Conservation (phyloP, 2,113 vertebrate species). For the Neolamprologus falcicula region DNA sequence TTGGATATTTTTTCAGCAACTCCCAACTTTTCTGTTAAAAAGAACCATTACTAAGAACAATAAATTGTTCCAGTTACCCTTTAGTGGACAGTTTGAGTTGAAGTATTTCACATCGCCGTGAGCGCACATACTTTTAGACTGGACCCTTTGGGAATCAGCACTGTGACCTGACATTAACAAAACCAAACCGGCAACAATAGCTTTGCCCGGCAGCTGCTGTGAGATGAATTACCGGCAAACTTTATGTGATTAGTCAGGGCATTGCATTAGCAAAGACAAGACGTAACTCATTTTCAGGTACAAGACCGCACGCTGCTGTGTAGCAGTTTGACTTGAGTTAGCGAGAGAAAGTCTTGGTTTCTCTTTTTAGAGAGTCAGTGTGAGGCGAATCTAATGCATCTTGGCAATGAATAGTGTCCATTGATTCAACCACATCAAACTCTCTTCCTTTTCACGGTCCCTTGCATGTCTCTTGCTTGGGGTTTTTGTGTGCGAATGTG, state of each 20-base stretch:
- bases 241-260: not conserved
- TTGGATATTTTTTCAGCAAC: not conserved
- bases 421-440: slow-evolving; percentile 60
- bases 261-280: not conserved
- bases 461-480: slow-evolving; percentile 23
- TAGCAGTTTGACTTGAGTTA: not conserved
- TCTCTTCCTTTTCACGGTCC: slow-evolving; percentile 51
- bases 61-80: slow-evolving; percentile 17
- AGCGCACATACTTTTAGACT: slow-evolving; percentile 23
- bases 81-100: slow-evolving; percentile 15
- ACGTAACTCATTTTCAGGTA: not conserved
- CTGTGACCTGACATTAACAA: slow-evolving; percentile 38
- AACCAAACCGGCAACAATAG: slow-evolving; percentile 10
- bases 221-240: slow-evolving; percentile 15
- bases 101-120: slow-evolving; percentile 11
- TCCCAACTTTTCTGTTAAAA: not conserved
- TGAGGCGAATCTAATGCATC: slow-evolving; percentile 43
- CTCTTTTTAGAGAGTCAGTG: slow-evolving; percentile 2
- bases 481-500: not conserved
- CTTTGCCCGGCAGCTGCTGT: not conserved
- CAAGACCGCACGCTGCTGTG: not conserved
- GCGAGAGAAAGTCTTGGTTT: slow-evolving; percentile 2
- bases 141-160: slow-evolving; percentile 19
- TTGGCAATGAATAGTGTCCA: slow-evolving; percentile 60
- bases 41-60: slow-evolving; percentile 2